A percentile compares a stretch with the other conserved stretches of the same genome.
phyloP scores from a whole-genome alignment of 1,140 invertebrate genomes.

The Neelides sp. region DNA sequence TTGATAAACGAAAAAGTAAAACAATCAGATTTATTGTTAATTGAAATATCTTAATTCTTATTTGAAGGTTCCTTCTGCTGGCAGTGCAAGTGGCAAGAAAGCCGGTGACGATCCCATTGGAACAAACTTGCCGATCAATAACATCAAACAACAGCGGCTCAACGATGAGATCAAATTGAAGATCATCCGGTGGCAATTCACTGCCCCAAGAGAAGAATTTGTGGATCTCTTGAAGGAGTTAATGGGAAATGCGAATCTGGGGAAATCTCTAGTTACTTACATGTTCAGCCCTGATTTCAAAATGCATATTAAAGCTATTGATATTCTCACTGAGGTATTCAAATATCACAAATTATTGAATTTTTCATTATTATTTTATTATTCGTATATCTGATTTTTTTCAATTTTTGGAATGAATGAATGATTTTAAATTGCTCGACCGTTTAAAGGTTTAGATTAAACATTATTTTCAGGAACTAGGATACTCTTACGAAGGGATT shows the following conservation, averaged over 20 bases:
- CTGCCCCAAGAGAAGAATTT: slow-evolving; percentile 81
- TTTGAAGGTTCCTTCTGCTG: too few relatives aligned
- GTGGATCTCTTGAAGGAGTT: slow-evolving; percentile 80
- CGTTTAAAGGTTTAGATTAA: slow-evolving; percentile 18
- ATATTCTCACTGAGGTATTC: slow-evolving; percentile 61
- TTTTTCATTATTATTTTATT: not conserved
- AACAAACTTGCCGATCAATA: slow-evolving; percentile 55
- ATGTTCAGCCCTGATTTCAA: slow-evolving; percentile 95
- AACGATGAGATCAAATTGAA: slow-evolving; percentile 86
- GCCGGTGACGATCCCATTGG: slow-evolving; percentile 32
- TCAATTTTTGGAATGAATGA: slow-evolving; percentile 30
- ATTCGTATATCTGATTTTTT: not conserved
- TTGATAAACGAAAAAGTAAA: too few relatives aligned
- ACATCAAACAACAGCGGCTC: slow-evolving; percentile 75
- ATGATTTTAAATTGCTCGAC: slow-evolving; percentile 18
- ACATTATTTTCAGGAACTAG: slow-evolving; percentile 53
- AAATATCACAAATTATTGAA: not conserved
- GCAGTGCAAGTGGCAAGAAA: slow-evolving; percentile 31
- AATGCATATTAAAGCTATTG: slow-evolving; percentile 89
- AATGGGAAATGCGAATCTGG: slow-evolving; percentile 75
- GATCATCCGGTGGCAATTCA: slow-evolving; percentile 90
- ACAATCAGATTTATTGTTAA: too few relatives aligned
- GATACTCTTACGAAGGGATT: slow-evolving; percentile 59
- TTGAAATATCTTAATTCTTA: too few relatives aligned
- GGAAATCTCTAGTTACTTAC: slow-evolving; percentile 68